These are phyloP conservation scores for Coregonus clupeaformis DNA, from an alignment of 2,113 vertebrate genomes.

Conservation along the genomic window DNA sequence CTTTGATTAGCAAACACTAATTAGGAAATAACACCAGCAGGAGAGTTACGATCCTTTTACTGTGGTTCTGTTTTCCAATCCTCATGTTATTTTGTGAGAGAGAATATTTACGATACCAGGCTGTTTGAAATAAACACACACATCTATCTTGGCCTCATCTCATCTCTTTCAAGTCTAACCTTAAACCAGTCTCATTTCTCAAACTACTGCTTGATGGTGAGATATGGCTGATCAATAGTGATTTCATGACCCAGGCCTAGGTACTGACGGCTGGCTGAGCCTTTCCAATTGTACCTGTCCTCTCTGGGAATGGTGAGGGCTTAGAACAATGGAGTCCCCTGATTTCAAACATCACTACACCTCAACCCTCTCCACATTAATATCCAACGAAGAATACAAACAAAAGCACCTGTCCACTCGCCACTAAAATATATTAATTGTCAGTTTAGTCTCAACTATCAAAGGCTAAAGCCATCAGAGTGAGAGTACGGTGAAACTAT, in stretches of 20 bases:
- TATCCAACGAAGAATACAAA: background rate
- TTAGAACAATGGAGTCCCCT: background rate
- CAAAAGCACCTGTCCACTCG: background rate
- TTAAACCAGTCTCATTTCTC: background rate
- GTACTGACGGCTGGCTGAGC: background rate
- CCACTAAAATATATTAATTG: background rate
- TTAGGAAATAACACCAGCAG: too few species aligned
- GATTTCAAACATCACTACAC: background rate
- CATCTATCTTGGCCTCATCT: constrained; percentile 13
- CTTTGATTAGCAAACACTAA: too few species aligned
- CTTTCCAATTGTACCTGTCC: background rate
- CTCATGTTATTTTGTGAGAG: too few species aligned
- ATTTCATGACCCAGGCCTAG: background rate
- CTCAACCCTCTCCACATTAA: background rate
- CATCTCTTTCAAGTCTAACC: background rate
- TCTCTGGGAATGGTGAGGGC: background rate
- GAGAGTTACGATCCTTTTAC: too few species aligned
- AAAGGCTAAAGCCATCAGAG: background rate
- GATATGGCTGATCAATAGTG: background rate
- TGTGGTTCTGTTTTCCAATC: too few species aligned
- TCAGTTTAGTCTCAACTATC: background rate
- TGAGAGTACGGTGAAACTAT: background rate
- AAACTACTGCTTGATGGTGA: background rate
- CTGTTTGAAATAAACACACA: background rate
- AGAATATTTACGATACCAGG: too few species aligned